Conservation (phyloP, 2,888 invertebrate genomes). For the Aleiodes alternator region DNA sequence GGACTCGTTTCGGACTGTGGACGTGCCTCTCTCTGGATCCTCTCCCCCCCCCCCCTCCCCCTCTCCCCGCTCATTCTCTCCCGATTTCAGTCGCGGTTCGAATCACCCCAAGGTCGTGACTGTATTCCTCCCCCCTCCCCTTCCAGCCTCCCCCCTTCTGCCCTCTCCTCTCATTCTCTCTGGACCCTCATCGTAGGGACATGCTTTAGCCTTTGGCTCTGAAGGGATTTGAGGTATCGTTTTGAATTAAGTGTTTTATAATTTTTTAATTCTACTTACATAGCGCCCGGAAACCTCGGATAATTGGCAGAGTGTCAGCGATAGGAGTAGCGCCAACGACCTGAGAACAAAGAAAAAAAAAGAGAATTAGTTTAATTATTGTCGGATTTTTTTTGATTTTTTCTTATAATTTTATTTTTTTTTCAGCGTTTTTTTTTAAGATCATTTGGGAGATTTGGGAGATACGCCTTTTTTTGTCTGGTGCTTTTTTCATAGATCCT, state of each 20-base stretch:
- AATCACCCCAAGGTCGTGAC: conserved; percentile 53
- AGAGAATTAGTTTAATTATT: conserved; percentile 13
- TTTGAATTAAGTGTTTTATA: conserved; percentile 11
- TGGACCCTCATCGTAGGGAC: conserved; percentile 8
- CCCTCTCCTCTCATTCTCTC: neutral
- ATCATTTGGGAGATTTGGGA: too few relatives aligned
- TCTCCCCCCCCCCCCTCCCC: conserved; percentile 41
- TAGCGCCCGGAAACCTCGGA: conserved; percentile 78
- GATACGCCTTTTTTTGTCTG: too few relatives aligned
- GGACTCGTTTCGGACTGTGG: conserved; percentile 60
- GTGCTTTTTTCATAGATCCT: too few relatives aligned
- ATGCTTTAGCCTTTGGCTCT: conserved; percentile 3
- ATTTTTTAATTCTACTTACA: conserved; percentile 76
- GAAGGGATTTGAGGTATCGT: conserved; percentile 20
- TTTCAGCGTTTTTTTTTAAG: too few relatives aligned
- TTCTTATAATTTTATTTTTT: too few relatives aligned
- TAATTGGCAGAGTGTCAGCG: conserved; percentile 78
- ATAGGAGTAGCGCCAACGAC: conserved; percentile 79
- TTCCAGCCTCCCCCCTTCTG: neutral
- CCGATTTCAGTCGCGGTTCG: conserved; percentile 25
- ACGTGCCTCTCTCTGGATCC: conserved; percentile 48
- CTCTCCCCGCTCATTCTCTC: conserved; percentile 16
- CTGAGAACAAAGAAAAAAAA: conserved; percentile 75
- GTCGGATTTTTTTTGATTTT: neutral
- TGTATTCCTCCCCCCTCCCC: conserved; percentile 7